Evolutionary conservation across 2,113 vertebrate species (phyloP).

Genomic region (Catharus minimus): DNA sequence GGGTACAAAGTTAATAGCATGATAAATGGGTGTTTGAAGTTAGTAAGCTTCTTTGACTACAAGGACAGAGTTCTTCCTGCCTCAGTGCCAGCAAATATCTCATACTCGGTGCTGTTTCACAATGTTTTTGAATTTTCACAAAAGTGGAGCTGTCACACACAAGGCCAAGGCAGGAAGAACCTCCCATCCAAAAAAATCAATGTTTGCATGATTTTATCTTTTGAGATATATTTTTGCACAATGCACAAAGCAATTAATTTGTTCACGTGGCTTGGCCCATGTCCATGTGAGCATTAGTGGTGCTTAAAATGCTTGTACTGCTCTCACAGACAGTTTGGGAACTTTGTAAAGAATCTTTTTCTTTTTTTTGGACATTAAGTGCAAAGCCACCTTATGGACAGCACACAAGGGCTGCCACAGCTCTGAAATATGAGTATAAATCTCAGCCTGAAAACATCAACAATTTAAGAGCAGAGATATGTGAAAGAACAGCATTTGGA

Average conservation of each 20-base stretch:
- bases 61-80: not conserved
- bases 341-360: not conserved
- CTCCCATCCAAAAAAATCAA: not conserved
- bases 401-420: not conserved
- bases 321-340: not conserved
- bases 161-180: not conserved
- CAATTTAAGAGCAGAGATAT: not conserved
- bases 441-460: not conserved
- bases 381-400: not conserved
- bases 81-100: not conserved
- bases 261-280: fast-evolving
- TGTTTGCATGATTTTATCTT: not conserved
- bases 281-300: not conserved
- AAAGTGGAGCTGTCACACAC: fast-evolving
- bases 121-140: not conserved
- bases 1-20: slow-evolving; percentile 32
- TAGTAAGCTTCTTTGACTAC: slow-evolving; percentile 8
- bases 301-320: not conserved
- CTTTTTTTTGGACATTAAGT: not conserved
- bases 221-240: not conserved
- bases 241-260: not conserved
- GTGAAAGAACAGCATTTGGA: not conserved
- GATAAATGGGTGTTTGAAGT: slow-evolving; percentile 51
- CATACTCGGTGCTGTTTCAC: not conserved
- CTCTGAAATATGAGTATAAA: not conserved